Evolutionary conservation across 2,113 vertebrate species (phyloP).

Genomic region (Indicator indicator): DNA sequence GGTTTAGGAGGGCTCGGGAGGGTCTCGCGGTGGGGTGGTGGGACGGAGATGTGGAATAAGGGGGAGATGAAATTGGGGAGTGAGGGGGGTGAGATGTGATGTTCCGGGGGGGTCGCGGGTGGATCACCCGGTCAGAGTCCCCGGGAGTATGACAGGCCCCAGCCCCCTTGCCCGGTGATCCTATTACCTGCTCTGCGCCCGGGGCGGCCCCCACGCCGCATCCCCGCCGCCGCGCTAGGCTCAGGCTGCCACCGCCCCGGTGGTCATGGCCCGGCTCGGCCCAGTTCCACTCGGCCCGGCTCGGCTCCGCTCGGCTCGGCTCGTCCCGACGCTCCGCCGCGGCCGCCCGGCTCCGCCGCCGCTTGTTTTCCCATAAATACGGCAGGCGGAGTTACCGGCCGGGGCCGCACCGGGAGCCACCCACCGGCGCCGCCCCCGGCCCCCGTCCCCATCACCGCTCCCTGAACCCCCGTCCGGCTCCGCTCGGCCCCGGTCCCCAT

Average conservation of each 20-base stretch:
- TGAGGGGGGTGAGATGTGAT: neutral
- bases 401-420: conserved; percentile 4
- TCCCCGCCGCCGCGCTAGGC: neutral
- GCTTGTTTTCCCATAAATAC: conserved; percentile 47
- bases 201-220: neutral
- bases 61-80: neutral
- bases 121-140: neutral
- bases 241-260: neutral
- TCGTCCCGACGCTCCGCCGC: neutral
- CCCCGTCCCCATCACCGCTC: neutral
- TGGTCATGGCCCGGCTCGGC: neutral
- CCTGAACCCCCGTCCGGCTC: too few relatives aligned
- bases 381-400: conserved; percentile 34
- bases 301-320: neutral
- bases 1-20: neutral
- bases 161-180: neutral
- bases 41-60: neutral
- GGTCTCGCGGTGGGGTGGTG: neutral
- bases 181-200: neutral
- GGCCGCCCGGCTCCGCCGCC: neutral
- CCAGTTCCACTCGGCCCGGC: neutral
- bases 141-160: neutral
- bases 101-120: neutral
- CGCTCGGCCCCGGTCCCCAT: neutral
- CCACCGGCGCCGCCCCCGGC: neutral